These are phyloP conservation scores for Porites evermanni DNA, from an alignment of 92 coral and sea anemone species.

Conservation along the genomic window DNA sequence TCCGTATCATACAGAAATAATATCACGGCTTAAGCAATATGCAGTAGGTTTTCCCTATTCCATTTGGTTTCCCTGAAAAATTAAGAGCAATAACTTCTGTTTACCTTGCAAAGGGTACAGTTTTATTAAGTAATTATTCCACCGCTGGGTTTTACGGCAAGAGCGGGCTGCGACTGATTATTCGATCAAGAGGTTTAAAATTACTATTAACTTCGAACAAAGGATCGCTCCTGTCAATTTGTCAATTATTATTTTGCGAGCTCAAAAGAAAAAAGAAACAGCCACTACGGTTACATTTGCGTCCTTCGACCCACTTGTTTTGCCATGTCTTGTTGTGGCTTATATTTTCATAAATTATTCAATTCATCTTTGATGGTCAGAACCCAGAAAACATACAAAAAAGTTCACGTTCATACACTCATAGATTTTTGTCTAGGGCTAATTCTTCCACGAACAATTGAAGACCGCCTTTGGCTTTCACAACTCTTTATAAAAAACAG, in stretches of 20 bases:
- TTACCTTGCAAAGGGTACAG: constrained; percentile 20
- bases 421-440: constrained; percentile 23
- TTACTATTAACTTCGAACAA: not conserved
- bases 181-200: not conserved
- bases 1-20: not conserved
- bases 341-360: constrained; percentile 55
- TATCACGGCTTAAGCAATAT: not conserved
- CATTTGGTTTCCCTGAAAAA: constrained; percentile 13
- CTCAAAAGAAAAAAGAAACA: no score
- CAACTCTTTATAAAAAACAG: not conserved
- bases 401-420: not conserved
- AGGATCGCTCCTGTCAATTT: no score
- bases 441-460: constrained; percentile 10
- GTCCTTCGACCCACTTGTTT: constrained; percentile 23
- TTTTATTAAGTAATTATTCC: constrained; percentile 31
- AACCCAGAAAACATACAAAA: constrained; percentile 23
- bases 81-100: not conserved
- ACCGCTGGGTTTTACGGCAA: not conserved
- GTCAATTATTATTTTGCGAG: no score
- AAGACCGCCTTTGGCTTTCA: not conserved
- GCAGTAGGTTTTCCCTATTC: not conserved
- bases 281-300: constrained; percentile 11
- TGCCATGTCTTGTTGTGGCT: constrained; percentile 56
- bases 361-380: constrained; percentile 28
- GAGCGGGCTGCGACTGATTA: no score